Base-by-base conservation (phyloP, 2,113 vertebrate species). In the Rhodinocichla rosea region DNA sequence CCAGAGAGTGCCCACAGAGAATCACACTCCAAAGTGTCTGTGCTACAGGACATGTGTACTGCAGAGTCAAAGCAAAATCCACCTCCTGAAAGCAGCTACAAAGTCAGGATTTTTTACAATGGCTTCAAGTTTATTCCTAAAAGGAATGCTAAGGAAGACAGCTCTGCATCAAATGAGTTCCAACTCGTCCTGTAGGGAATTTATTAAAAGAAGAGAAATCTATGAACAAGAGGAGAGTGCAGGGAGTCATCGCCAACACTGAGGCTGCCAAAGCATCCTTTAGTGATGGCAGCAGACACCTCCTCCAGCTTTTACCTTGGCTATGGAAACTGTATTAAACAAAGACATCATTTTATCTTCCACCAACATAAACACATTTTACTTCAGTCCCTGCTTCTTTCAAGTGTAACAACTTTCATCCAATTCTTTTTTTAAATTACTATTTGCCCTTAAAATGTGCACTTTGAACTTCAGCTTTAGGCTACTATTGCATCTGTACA, bases 391-490 rank as follows among this genome's bases (percentile, higher is more conserved):
- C 52, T 81, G 23, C 52, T 77, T 71, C 35, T 50, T 94, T 89
- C 69, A 70, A 92, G 44, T 17, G 40, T 14, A 93, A 69, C 14
- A 57, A 57, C 63, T 67, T 87, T 13, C n/a, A 79, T 53, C 55
- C 49, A 55, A 65, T 77, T 83, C 56, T 40, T 76, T 37, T 76
- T 62, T 81, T 9, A 52, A 92, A 75, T 78, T 67, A 78, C 21
- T 81, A 75, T 92, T 94, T 96, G 87, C 67, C 94, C 87, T 94
- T 94, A 78, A 92, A 96, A 95, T 6, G 42, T 82, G 87, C 64
- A 91, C 87, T 94, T 39, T 88, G 82, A 95, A 94, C 84, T 94
- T 95, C 4, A 95, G 79, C 92, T 94, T 50, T 82, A 93, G 92
- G 92, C 89, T 92, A 49, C 70, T 45, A 11, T 11, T 63, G 79